Evolutionary conservation across 2,888 invertebrate genomes (phyloP), one percentile per base, ranked within the genome.

Genomic region (Trachelus tabidus): DNA sequence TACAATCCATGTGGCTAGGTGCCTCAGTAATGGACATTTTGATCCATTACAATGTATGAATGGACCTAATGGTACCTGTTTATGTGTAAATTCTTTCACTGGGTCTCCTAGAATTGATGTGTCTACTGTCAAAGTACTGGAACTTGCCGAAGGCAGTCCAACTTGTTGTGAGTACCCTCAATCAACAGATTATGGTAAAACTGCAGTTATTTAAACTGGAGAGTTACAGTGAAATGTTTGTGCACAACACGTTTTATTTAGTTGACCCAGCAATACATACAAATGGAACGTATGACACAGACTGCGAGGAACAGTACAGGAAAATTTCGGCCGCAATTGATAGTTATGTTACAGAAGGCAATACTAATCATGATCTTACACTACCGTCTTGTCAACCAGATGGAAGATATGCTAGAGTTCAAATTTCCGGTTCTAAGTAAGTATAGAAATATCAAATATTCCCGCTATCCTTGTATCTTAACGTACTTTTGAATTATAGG

Each of bases 41-140:
- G 94, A 95, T 89, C 92, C 93, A 0, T 88, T 96, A 12, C 96
- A 96, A 84, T 96, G 96, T 85, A 90, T 94, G 4, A 92, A 91
- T 3, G 93, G 92, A 37, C 89, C 83, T 9, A 77, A 87, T 34
- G 81, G 81, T 34, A 85, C 83, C 69, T 95, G 96, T 85, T 92
- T 94, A 80, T 96, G 96, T 86, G 94, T 95, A 12, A 91, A 95
- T 84, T 84, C 87, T 0, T 81, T 92, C 71, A 94, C 93, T 35
- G 95, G 95, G 0, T 88, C 90, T 9, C 92, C 93, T 1, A 89
- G 88, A 56, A 87, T 87, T 77, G 87, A 90, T 11, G 82, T 80
- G 9, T 68, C 81, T 4, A 78, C 86, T 33, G 90, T 92, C n/a
- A 88, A 90, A 40, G 85, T 91, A 12, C 83, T 86, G 12, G 78